These are phyloP conservation scores for Drosophila takahashii DNA, from an alignment of 1,140 invertebrate genomes.

Conservation along the genomic window DNA sequence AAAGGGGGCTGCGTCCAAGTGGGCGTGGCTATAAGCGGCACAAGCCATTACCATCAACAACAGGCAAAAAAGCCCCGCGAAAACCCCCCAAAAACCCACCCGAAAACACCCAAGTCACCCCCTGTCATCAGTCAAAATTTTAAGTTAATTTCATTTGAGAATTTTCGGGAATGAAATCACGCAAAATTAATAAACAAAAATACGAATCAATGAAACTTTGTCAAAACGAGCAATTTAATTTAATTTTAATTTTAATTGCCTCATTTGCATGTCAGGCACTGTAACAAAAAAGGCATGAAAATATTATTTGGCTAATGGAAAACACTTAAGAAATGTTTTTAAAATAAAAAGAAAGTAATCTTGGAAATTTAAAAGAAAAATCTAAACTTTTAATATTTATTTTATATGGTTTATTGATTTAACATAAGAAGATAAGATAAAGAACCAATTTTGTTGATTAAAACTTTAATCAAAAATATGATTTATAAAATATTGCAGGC, in stretches of 20 bases:
- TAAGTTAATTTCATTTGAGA: conserved; percentile 27
- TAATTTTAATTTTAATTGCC: conserved; percentile 55
- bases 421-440: too few species aligned
- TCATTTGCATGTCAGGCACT: conserved; percentile 49
- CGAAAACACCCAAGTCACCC: neutral
- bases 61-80: neutral
- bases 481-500: too few species aligned
- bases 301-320: neutral
- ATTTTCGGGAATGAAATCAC: conserved; percentile 3
- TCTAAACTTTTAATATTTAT: too few species aligned
- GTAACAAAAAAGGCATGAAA: neutral
- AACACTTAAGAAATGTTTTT: neutral
- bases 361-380: too few species aligned
- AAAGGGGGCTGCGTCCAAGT: neutral
- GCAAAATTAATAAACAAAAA: conserved; percentile 22
- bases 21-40: conserved; percentile 10
- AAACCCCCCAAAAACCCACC: neutral
- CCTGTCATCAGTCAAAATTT: conserved; percentile 40
- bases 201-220: conserved; percentile 24
- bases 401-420: too few species aligned
- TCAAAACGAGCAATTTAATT: conserved; percentile 50
- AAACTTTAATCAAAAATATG: too few species aligned
- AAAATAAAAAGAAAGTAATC: neutral
- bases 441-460: too few species aligned
- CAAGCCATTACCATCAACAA: conserved; percentile 47